A percentile compares a stretch with the other conserved stretches of the same genome.
phyloP scores from a whole-genome alignment of 1,140 invertebrate species.

The Sminthurides bifidus region DNA sequence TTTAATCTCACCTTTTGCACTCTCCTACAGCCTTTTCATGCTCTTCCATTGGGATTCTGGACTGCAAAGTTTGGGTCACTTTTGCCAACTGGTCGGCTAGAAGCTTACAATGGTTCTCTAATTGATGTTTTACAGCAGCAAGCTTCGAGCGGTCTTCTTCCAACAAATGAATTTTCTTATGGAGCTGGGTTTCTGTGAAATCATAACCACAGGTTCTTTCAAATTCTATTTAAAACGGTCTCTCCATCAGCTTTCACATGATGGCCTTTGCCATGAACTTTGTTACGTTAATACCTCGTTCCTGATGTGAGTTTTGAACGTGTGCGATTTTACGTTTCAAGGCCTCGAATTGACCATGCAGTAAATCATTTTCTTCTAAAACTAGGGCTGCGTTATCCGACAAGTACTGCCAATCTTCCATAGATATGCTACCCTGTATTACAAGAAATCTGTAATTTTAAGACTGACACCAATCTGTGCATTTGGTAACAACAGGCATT shows the following conservation, averaged over 20 bases:
- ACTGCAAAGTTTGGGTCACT: slow-evolving; percentile 41
- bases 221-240: not conserved
- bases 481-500: not conserved
- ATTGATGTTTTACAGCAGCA: slow-evolving; percentile 42
- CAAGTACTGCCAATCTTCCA: slow-evolving; percentile 37
- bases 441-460: slow-evolving; percentile 2
- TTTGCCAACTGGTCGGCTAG: slow-evolving; percentile 42
- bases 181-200: slow-evolving; percentile 3
- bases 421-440: slow-evolving; percentile 36
- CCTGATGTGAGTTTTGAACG: slow-evolving; percentile 38
- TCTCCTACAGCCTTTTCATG: slow-evolving; percentile 47
- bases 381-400: slow-evolving; percentile 43
- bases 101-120: slow-evolving; percentile 43
- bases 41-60: slow-evolving; percentile 43
- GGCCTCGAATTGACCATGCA: slow-evolving; percentile 40
- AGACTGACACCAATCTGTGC: not conserved
- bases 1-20: slow-evolving; percentile 41
- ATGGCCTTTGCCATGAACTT: not conserved
- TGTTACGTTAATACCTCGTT: slow-evolving; percentile 14
- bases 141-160: slow-evolving; percentile 47
- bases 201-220: not conserved
- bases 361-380: slow-evolving; percentile 34
- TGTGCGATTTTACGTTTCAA: slow-evolving; percentile 49
- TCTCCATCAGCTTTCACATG: not conserved
- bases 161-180: slow-evolving; percentile 40